Percentiles rank a stretch among this genome's conserved stretches.
phyloP scores from a whole-genome alignment of 2,113 vertebrate species.

The Trogon surrucura region DNA sequence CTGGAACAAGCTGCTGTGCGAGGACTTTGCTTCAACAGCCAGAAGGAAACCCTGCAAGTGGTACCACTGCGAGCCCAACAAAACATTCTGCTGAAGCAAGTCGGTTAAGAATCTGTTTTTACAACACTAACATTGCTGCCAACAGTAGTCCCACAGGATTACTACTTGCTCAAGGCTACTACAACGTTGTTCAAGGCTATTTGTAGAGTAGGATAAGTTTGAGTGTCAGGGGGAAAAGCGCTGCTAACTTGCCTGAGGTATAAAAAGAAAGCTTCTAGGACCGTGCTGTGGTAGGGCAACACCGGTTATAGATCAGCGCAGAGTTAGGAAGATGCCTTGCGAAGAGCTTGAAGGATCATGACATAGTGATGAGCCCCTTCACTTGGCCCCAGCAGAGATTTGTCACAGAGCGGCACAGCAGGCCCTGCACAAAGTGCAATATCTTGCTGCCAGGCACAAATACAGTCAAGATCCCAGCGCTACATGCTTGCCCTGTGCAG shows the following conservation, averaged over 20 bases:
- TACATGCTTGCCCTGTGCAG: background rate
- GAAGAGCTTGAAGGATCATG: background rate
- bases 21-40: background rate
- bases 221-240: background rate
- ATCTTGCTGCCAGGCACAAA: background rate
- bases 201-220: background rate
- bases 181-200: background rate
- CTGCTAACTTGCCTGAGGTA: background rate
- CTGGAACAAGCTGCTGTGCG: background rate
- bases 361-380: background rate
- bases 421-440: background rate
- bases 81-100: background rate
- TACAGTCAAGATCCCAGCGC: background rate
- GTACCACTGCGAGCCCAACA: background rate
- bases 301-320: background rate
- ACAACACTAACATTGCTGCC: background rate
- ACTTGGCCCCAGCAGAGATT: background rate
- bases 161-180: background rate
- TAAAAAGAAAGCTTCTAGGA: background rate
- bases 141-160: background rate
- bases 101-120: background rate
- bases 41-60: rapidly evolving
- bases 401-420: background rate
- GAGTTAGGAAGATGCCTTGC: background rate
- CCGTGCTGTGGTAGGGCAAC: background rate